Percentiles rank a stretch among this genome's conserved stretches.
phyloP scores from a whole-genome alignment of 2,797 vertebrate species.

The Sebastes kiyomatsui region DNA sequence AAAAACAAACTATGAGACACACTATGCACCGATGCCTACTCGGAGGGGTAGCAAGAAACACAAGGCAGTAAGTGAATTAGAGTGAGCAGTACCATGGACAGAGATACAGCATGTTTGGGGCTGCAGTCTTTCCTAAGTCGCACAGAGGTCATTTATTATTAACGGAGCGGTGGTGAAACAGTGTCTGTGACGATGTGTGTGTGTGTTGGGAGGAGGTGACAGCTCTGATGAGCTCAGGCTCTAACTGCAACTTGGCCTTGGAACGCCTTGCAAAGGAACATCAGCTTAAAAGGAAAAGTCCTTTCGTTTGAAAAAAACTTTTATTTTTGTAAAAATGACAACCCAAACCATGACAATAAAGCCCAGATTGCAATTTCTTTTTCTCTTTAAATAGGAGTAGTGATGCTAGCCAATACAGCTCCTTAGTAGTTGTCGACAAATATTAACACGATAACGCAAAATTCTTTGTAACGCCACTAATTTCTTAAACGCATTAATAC shows the following conservation, averaged over 20 bases:
- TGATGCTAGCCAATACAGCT: background rate
- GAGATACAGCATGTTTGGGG: slow-evolving; percentile 22
- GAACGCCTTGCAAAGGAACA: slow-evolving; percentile 1
- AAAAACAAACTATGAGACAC: background rate
- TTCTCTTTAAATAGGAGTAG: background rate
- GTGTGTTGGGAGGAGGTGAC: slow-evolving; percentile 16
- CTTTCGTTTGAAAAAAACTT: background rate
- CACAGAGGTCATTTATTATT: slow-evolving; percentile 78
- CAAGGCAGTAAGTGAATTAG: background rate
- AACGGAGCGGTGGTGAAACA: slow-evolving; percentile 53
- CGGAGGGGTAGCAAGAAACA: background rate
- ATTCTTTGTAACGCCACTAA: too few species aligned
- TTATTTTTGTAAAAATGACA: background rate
- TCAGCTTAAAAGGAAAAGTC: background rate
- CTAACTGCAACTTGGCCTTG: slow-evolving; percentile 15
- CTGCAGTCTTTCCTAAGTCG: slow-evolving; percentile 55
- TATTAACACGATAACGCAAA: too few species aligned
- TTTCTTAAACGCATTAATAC: too few species aligned
- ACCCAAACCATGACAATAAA: background rate
- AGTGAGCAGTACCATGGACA: slow-evolving; percentile 16
- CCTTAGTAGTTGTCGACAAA: background rate
- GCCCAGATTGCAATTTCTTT: background rate
- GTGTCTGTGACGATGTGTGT: slow-evolving; percentile 1
- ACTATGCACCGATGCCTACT: background rate
- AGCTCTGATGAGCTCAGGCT: slow-evolving; percentile 27